Evolutionary conservation across 2,113 vertebrate genomes (phyloP).

Genomic region (Gavialis gangeticus): DNA sequence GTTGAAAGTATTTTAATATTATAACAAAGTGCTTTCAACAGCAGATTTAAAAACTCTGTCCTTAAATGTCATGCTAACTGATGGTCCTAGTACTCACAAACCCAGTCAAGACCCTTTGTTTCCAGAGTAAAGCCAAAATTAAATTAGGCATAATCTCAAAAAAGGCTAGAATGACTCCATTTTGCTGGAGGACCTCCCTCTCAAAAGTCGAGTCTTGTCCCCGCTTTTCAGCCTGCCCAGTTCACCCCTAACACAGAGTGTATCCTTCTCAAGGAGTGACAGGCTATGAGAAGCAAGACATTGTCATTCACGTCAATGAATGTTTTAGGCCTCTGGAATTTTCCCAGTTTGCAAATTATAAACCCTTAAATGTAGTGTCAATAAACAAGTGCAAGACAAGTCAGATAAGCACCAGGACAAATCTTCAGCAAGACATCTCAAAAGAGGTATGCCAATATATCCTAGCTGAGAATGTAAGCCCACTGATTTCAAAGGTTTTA

Average conservation of each 20-base stretch:
- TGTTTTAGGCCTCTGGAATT: background rate
- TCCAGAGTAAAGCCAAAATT: background rate
- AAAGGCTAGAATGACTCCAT: background rate
- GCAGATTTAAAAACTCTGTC: background rate
- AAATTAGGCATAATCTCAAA: background rate
- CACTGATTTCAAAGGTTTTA: background rate
- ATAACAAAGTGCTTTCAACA: background rate
- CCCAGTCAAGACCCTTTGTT: background rate
- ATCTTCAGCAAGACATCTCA: background rate
- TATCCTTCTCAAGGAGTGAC: background rate
- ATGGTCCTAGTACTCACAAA: too few species aligned
- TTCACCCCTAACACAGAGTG: background rate
- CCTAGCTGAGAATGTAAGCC: background rate
- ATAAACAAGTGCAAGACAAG: constrained; percentile 11
- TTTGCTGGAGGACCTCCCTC: background rate
- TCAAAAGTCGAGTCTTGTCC: background rate
- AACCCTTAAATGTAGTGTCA: constrained; percentile 7
- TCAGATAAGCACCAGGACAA: background rate
- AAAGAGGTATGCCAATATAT: background rate
- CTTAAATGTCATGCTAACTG: background rate
- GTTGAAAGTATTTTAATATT: background rate
- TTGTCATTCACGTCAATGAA: background rate
- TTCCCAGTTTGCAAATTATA: constrained; percentile 10
- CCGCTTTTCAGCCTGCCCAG: background rate
- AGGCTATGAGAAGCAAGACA: background rate